A percentile compares a stretch with the other conserved stretches of the same genome.
Conservation (phyloP, 1,140 invertebrate genomes). For the Bombus superbus region DNA sequence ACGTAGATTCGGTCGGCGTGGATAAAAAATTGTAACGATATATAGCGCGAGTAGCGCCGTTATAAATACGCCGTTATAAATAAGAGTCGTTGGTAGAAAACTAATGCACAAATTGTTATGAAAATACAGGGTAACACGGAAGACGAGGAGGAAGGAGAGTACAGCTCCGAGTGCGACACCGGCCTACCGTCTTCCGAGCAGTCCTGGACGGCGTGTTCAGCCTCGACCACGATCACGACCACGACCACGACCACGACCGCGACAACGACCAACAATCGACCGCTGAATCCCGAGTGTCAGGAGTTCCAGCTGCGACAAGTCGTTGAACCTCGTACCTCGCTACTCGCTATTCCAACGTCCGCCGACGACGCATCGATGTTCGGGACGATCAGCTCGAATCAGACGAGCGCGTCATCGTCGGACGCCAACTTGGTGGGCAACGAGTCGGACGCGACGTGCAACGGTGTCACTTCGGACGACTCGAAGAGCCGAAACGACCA, state of each 20-base stretch:
- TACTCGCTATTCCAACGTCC: conserved; percentile 2
- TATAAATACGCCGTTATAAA: background rate
- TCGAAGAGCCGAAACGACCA: background rate
- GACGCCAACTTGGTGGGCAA: background rate
- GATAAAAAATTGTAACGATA: too few species aligned
- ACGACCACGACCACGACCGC: conserved; percentile 28
- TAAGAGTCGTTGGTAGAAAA: too few species aligned
- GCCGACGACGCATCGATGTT: background rate
- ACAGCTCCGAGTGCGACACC: conserved; percentile 77
- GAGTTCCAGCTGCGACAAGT: conserved; percentile 74
- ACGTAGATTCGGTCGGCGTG: too few species aligned
- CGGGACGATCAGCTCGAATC: conserved; percentile 6
- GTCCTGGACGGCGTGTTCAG: conserved; percentile 53
- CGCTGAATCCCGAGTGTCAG: conserved; percentile 80
- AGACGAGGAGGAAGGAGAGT: conserved; percentile 75
- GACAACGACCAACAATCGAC: conserved; percentile 65
- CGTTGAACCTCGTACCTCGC: conserved; percentile 27
- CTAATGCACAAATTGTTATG: background rate
- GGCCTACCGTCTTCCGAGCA: conserved; percentile 61
- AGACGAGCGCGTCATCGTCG: conserved; percentile 4
- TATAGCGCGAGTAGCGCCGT: too few species aligned
- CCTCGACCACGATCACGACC: background rate
- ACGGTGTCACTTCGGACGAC: background rate
- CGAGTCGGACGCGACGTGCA: background rate
- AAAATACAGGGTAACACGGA: conserved; percentile 68